Percentiles rank a stretch among this genome's conserved stretches.
These are phyloP conservation scores for Heliconius congener DNA, from an alignment of 1,140 invertebrate species.

Conservation along the genomic window DNA sequence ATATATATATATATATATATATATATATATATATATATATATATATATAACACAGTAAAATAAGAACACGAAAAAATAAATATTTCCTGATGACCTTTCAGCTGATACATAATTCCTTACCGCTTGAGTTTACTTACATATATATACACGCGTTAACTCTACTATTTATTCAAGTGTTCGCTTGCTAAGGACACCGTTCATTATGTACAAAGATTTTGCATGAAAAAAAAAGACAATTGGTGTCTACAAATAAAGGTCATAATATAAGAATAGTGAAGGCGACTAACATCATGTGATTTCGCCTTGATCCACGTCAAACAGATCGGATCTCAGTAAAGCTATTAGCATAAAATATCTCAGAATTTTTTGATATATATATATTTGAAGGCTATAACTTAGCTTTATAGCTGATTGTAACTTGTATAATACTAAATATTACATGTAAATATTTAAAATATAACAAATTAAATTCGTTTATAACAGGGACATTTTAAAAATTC, in stretches of 20 bases:
- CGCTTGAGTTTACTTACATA: constrained; percentile 21
- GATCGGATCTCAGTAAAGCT: constrained; percentile 23
- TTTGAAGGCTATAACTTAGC: not conserved
- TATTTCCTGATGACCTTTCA: constrained; percentile 41
- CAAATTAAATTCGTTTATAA: not conserved
- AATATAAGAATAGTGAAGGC: constrained; percentile 58
- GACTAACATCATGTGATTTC: constrained; percentile 51
- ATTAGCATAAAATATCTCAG: not conserved
- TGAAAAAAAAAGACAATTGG: constrained; percentile 68
- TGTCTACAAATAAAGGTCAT: constrained; percentile 66
- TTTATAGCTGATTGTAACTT: not conserved
- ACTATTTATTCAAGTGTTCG: constrained; percentile 70
- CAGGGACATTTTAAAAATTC: not conserved
- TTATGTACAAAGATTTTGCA: constrained; percentile 76
- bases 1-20: no score
- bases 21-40: not conserved
- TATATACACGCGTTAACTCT: constrained; percentile 40
- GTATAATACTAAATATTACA: not conserved
- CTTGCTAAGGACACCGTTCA: constrained; percentile 68
- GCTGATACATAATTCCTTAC: constrained; percentile 31
- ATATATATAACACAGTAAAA: not conserved
- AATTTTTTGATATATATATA: not conserved
- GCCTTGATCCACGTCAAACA: constrained; percentile 66
- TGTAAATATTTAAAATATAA: not conserved
- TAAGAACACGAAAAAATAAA: not conserved